Conservation (phyloP, 2,797 vertebrate species). For the Chaetodon trifasciatus region DNA sequence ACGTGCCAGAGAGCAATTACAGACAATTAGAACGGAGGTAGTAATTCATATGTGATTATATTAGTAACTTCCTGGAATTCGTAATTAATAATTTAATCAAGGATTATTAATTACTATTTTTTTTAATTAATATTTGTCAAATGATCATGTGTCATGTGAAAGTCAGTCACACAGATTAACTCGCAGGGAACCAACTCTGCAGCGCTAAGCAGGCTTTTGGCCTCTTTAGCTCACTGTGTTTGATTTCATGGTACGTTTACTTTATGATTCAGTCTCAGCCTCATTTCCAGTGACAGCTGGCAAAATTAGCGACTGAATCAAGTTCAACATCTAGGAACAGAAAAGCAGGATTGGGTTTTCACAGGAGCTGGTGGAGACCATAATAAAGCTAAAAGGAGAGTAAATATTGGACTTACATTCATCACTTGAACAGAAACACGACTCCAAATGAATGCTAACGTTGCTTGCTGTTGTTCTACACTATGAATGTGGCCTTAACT, state of each 20-base stretch:
- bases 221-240: not conserved
- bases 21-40: not conserved
- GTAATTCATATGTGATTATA: slow-evolving; percentile 5
- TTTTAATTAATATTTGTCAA: slow-evolving; percentile 21
- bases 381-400: not conserved
- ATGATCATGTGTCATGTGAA: slow-evolving; percentile 11
- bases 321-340: not conserved
- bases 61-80: slow-evolving; percentile 14
- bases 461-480: not conserved
- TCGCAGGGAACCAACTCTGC: not conserved
- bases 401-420: not conserved
- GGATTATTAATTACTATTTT: slow-evolving; percentile 2
- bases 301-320: not conserved
- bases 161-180: not conserved
- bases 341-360: not conserved
- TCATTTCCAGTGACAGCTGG: not conserved
- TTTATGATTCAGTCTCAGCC: not conserved
- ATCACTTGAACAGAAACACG: not conserved
- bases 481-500: not conserved
- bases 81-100: slow-evolving; percentile 20
- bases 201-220: not conserved
- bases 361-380: slow-evolving; percentile 3
- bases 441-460: not conserved
- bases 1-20: slow-evolving; percentile 16
- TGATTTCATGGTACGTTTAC: not conserved